These are phyloP conservation scores for Apogon talboti DNA, from an alignment of 2,797 vertebrate genomes.

Conservation along the genomic window DNA sequence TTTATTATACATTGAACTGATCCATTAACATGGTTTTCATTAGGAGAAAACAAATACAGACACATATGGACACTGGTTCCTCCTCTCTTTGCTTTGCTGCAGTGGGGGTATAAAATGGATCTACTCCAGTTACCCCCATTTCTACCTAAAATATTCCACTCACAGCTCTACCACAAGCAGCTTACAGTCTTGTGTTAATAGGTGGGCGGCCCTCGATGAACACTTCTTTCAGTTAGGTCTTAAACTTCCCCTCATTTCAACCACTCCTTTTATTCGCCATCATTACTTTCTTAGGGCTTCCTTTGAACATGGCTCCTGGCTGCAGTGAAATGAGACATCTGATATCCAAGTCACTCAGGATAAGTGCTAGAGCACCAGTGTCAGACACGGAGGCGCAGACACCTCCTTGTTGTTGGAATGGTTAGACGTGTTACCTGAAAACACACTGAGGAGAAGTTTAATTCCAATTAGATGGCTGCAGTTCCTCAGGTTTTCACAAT, in stretches of 20 bases:
- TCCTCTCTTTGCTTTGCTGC: not conserved
- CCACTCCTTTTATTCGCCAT: constrained; percentile 62
- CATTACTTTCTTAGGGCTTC: constrained; percentile 59
- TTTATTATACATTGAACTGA: constrained; percentile 4
- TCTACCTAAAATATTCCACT: constrained; percentile 63
- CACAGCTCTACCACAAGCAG: constrained; percentile 69
- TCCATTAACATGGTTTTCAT: not conserved
- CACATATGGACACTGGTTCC: constrained; percentile 23
- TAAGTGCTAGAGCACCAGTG: constrained; percentile 44
- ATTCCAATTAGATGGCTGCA: constrained; percentile 61
- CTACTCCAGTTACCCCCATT: constrained; percentile 67
- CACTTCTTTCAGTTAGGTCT: constrained; percentile 68
- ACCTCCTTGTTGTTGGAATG: constrained; percentile 49
- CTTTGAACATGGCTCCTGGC: constrained; percentile 67
- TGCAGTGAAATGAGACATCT: constrained; percentile 67
- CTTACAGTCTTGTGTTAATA: constrained; percentile 70
- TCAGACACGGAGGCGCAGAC: constrained; percentile 57
- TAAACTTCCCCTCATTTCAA: constrained; percentile 68
- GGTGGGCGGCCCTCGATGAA: constrained; percentile 56
- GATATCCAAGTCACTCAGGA: constrained; percentile 66
- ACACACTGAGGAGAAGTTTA: constrained; percentile 65
- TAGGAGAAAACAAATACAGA: constrained; percentile 27
- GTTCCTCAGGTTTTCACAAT: constrained; percentile 33
- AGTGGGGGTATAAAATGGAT: constrained; percentile 53
- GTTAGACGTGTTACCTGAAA: constrained; percentile 73